Conservation (phyloP, 2,888 invertebrate species). For the Acanthoscelides obtectus region DNA sequence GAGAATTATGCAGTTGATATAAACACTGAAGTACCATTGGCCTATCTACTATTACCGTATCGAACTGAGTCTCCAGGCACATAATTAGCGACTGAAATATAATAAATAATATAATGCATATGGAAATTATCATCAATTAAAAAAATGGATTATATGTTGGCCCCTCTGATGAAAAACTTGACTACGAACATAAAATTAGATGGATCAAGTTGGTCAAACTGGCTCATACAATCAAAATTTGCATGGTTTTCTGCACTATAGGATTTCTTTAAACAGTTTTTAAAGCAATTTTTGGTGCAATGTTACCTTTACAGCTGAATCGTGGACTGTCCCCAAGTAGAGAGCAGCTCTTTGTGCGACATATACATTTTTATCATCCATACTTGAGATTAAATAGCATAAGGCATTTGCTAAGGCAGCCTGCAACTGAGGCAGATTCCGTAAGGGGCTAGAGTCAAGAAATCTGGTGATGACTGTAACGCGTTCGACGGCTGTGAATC, state of each 20-base stretch:
- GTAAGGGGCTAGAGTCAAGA: constrained; percentile 85
- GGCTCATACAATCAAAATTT: too few relatives aligned
- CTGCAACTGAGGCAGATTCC: constrained; percentile 78
- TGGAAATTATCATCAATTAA: neutral
- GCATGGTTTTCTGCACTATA: too few relatives aligned
- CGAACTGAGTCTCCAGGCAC: constrained; percentile 97
- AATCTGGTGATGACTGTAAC: constrained; percentile 90
- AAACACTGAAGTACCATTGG: constrained; percentile 95
- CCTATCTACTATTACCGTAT: constrained; percentile 92
- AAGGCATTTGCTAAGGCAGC: constrained; percentile 94
- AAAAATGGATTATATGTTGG: too few relatives aligned
- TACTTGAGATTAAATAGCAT: constrained; percentile 91
- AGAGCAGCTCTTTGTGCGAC: constrained; percentile 92
- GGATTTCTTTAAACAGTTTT: too few relatives aligned
- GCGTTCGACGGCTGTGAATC: constrained; percentile 94
- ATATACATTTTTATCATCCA: constrained; percentile 93
- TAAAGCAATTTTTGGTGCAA: too few relatives aligned
- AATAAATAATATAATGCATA: neutral
- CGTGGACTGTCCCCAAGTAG: constrained; percentile 90
- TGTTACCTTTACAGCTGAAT: constrained; percentile 74
- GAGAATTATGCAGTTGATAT: constrained; percentile 88
- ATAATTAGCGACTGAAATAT: constrained; percentile 70
- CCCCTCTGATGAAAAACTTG: too few relatives aligned
- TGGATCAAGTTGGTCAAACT: too few relatives aligned
- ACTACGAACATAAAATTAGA: too few relatives aligned